These are phyloP conservation scores for Triplophysa rosa DNA, from an alignment of 2,113 vertebrate genomes.

Conservation along the genomic window DNA sequence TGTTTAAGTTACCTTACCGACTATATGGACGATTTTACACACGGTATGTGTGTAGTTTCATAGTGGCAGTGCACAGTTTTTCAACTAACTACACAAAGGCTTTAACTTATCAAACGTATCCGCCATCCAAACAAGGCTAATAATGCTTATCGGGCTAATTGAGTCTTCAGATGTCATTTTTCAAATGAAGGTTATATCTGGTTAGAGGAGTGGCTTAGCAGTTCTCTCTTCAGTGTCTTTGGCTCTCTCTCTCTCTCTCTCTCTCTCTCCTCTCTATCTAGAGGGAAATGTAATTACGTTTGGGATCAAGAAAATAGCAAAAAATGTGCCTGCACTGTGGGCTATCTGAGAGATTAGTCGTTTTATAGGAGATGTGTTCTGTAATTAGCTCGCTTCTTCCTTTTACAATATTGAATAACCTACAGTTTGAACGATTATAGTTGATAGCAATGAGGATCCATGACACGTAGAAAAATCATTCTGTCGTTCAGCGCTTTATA, in stretches of 20 bases:
- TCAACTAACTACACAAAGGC: neutral
- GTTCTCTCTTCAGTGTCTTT: slow-evolving; percentile 29
- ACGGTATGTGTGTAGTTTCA: neutral
- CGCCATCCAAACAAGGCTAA: slow-evolving; percentile 47
- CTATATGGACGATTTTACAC: neutral
- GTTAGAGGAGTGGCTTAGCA: slow-evolving; percentile 48
- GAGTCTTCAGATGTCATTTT: slow-evolving; percentile 55
- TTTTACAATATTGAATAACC: slow-evolving; percentile 53
- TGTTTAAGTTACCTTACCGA: neutral
- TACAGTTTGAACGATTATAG: slow-evolving; percentile 51
- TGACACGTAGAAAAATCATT: slow-evolving; percentile 36
- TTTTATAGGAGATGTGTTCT: slow-evolving; percentile 53
- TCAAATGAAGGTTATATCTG: slow-evolving; percentile 48
- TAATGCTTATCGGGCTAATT: slow-evolving; percentile 54
- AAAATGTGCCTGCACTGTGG: slow-evolving; percentile 52
- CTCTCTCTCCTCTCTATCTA: slow-evolving; percentile 37
- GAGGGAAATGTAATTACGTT: slow-evolving; percentile 60
- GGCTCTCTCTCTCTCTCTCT: slow-evolving; percentile 7
- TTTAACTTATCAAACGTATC: slow-evolving; percentile 38
- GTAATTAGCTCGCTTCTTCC: slow-evolving; percentile 56
- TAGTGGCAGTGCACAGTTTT: slow-evolving; percentile 1
- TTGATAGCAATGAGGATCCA: slow-evolving; percentile 44
- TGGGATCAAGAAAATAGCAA: slow-evolving; percentile 49
- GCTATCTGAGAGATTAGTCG: slow-evolving; percentile 54
- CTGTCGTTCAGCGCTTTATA: slow-evolving; percentile 24